Conservation (phyloP, 2,888 invertebrate genomes). For the Limnephilus rhombicus region DNA sequence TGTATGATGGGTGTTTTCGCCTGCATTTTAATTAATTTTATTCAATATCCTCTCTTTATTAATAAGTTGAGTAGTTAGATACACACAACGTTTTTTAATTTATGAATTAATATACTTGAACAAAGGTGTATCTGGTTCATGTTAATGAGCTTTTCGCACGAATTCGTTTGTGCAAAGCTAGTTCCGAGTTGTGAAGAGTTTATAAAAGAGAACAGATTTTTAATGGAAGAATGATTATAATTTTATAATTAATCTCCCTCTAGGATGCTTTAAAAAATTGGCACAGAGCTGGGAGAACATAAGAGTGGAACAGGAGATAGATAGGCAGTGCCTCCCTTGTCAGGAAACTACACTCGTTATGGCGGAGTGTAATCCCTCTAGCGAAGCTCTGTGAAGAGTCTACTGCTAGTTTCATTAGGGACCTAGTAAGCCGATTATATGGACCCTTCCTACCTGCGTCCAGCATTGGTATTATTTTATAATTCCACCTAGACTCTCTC, state of each 20-base stretch:
- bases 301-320: neutral
- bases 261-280: neutral
- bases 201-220: neutral
- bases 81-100: too few relatives aligned
- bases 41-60: neutral
- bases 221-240: neutral
- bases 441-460: constrained; percentile 39
- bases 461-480: constrained; percentile 49
- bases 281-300: neutral
- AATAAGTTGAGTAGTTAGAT: too few relatives aligned
- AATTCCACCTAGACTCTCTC: constrained; percentile 39
- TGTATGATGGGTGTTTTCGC: neutral
- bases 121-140: neutral
- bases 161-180: neutral
- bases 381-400: constrained; percentile 42
- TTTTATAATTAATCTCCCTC: neutral
- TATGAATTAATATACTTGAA: neutral
- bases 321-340: constrained; percentile 8
- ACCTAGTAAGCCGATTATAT: constrained; percentile 60
- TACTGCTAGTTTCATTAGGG: constrained; percentile 54
- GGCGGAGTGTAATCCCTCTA: constrained; percentile 39
- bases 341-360: constrained; percentile 34
- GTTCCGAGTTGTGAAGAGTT: neutral
- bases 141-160: neutral
- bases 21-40: neutral